phyloP scores from a whole-genome alignment of 2,888 invertebrate genomes.

The Pharmacophagus antenor region DNA sequence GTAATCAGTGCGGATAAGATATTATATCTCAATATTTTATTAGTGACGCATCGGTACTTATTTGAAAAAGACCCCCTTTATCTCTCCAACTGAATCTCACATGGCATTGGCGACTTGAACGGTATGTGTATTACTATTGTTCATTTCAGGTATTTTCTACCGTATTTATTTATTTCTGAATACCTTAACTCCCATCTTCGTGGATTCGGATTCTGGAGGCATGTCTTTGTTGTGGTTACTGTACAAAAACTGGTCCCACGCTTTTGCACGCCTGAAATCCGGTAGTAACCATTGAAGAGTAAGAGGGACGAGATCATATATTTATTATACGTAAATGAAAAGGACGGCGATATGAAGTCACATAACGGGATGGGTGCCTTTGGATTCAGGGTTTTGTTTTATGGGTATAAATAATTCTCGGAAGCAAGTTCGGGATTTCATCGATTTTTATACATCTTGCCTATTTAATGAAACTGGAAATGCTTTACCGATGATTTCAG shows the following conservation, averaged over 20 bases:
- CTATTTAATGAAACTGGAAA: constrained; percentile 37
- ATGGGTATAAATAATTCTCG: constrained; percentile 55
- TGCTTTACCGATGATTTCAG: constrained; percentile 16
- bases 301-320: constrained; percentile 49
- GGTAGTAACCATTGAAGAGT: constrained; percentile 69
- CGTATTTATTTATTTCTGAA: constrained; percentile 26
- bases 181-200: constrained; percentile 38
- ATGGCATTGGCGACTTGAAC: constrained; percentile 4
- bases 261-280: constrained; percentile 56
- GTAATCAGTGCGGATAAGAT: constrained; percentile 1
- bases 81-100: constrained; percentile 7
- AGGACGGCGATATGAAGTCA: constrained; percentile 49
- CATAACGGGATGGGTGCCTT: constrained; percentile 65
- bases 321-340: constrained; percentile 37
- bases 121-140: constrained; percentile 20
- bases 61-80: constrained; percentile 6
- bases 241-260: constrained; percentile 71
- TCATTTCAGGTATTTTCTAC: constrained; percentile 26
- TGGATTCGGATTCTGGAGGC: constrained; percentile 39
- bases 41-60: constrained; percentile 16
- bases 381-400: constrained; percentile 46
- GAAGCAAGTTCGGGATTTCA: constrained; percentile 44
- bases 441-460: constrained; percentile 43
- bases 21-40: constrained; percentile 1
- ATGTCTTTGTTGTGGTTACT: constrained; percentile 43